A percentile compares a stretch with the other conserved stretches of the same genome.
These are phyloP conservation scores for Cacajao melanocephalus DNA, from an alignment of 2,797 vertebrate genomes.

Conservation along the genomic window DNA sequence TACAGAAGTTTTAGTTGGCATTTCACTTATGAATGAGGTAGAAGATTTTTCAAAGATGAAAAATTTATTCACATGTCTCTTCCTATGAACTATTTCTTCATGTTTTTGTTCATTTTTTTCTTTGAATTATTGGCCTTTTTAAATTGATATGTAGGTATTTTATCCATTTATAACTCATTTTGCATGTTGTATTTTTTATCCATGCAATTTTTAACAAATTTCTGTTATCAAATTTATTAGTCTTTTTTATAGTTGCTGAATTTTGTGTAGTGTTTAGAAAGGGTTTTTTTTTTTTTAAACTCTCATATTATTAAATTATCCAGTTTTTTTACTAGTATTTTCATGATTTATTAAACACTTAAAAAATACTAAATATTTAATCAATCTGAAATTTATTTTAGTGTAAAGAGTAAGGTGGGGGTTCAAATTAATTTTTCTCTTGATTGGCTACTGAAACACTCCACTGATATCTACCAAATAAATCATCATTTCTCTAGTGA, in stretches of 20 bases:
- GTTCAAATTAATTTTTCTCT: not conserved
- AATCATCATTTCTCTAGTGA: not conserved
- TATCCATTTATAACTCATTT: not conserved
- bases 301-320: not conserved
- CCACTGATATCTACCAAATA: not conserved
- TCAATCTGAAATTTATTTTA: constrained; percentile 13
- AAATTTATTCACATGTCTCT: not conserved
- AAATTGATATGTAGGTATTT: not conserved
- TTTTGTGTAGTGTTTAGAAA: not conserved
- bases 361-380: not conserved
- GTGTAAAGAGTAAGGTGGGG: not conserved
- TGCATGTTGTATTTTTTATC: not conserved
- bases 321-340: not conserved
- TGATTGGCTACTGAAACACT: not conserved
- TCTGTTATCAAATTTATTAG: not conserved
- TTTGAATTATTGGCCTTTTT: not conserved
- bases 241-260: not conserved
- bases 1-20: not conserved
- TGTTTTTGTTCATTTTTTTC: not conserved
- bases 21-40: not conserved
- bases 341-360: not conserved
- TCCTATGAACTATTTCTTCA: not conserved
- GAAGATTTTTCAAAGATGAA: not conserved
- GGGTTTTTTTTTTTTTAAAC: not conserved
- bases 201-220: not conserved